These are phyloP conservation scores for Metridium senile DNA, from an alignment of 92 coral and sea anemone species.

Conservation along the genomic window DNA sequence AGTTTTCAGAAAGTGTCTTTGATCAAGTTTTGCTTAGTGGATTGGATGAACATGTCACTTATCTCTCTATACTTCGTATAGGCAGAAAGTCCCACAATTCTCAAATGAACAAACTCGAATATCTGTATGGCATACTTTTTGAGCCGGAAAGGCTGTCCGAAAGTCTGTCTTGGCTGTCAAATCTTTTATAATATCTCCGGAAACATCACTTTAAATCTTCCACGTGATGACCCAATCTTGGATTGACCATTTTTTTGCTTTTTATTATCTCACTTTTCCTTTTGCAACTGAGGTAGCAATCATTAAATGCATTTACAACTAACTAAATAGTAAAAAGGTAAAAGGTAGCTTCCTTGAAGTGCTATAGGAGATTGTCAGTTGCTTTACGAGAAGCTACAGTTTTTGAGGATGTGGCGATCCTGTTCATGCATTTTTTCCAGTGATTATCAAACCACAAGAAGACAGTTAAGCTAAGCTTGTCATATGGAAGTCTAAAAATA, in stretches of 20 bases:
- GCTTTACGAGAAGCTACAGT: slow-evolving; percentile 1
- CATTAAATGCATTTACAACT: no score
- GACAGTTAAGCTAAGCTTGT: no score
- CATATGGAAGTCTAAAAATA: no score
- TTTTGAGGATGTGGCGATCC: slow-evolving; percentile 24
- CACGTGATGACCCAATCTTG: slow-evolving; percentile 22
- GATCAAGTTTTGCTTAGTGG: no score
- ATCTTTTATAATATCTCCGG: slow-evolving; percentile 39
- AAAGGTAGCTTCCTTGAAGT: no score
- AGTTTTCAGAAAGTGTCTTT: no score
- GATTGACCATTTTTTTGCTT: neutral
- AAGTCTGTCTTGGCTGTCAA: slow-evolving; percentile 43
- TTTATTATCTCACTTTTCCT: neutral
- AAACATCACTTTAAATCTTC: slow-evolving; percentile 26
- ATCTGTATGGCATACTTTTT: slow-evolving; percentile 27
- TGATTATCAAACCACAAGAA: slow-evolving; percentile 19
- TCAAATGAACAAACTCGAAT: slow-evolving; percentile 21
- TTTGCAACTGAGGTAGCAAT: no score
- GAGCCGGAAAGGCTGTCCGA: slow-evolving; percentile 40
- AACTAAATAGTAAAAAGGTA: no score
- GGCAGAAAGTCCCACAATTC: slow-evolving; percentile 22
- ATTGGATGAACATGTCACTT: no score
- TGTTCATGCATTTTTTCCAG: slow-evolving; percentile 1
- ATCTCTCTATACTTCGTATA: no score
- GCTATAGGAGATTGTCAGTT: no score